Percentiles rank a stretch among this genome's conserved stretches.
Evolutionary conservation across 1,140 invertebrate species (phyloP).

Genomic region (Acyrthosiphon pisum): DNA sequence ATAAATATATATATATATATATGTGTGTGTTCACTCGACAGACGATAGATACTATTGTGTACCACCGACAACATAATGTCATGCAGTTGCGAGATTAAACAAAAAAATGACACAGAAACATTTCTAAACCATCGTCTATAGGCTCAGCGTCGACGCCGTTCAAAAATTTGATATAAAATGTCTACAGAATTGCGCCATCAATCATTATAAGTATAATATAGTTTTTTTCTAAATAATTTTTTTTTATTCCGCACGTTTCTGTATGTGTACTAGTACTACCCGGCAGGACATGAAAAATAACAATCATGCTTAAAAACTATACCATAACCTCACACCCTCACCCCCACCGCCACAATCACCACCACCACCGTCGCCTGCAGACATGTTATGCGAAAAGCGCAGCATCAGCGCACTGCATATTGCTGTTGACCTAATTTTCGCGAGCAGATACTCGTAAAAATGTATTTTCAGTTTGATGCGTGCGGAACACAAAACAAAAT

Average conservation of each 20-base stretch:
- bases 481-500: slow-evolving; percentile 9
- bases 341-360: too few relatives aligned
- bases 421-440: slow-evolving; percentile 6
- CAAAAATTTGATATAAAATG: neutral
- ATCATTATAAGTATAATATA: neutral
- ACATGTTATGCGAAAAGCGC: neutral
- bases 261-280: neutral
- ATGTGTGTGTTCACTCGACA: neutral
- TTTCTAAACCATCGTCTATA: neutral
- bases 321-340: neutral
- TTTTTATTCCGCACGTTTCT: neutral
- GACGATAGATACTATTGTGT: neutral
- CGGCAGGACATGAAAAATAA: neutral
- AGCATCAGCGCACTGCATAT: neutral
- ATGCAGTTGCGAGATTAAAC: neutral
- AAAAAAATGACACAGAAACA: neutral
- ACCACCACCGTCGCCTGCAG: neutral
- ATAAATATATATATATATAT: too few relatives aligned
- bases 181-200: neutral
- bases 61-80: neutral
- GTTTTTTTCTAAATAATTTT: neutral
- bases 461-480: neutral
- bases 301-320: neutral
- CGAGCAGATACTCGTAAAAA: neutral
- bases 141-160: neutral